Evolutionary conservation across 2,113 vertebrate species (phyloP), one percentile per base, ranked within the genome.

Genomic region (Lipophrys pholis): DNA sequence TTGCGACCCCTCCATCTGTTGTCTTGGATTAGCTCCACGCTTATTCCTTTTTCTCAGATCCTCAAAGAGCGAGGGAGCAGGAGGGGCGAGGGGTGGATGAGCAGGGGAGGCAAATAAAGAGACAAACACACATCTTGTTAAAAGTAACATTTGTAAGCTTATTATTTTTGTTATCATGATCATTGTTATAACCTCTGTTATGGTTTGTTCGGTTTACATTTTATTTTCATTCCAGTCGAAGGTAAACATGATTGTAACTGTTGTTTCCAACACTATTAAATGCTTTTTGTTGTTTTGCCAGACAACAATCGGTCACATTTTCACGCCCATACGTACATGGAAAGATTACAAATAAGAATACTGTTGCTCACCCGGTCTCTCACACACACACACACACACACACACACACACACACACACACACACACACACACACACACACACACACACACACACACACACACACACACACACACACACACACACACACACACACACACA

Each of bases 191-290:
- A 90, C 91, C 91, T 93, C 90, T 92, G 90, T 92, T 92, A 91
- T 87, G 80, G 85, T 93, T 93, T 91, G 84, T 91, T 91, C 85
- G 82, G 81, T 93, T 92, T 92, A 94, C 91, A 94, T 82, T 91
- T 92, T 88, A 83, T 92, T 92, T 93, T 93, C 92, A 94, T 94
- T 94, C 93, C 93, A 94, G 91, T 93, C 90, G 71, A 93, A 93
- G 91, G 93, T 94, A 94, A 94, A 94, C 93, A 94, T 93, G 92
- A 94, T 93, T 94, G 93, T 91, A 91, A 93, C 74, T 81, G 89
- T 93, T 93, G 92, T 92, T 92, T 91, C 92, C 92, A 94, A 94
- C 93, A 89, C 90, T 92, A 92, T 80, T 94, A 94, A 94, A 94
- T 94, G 93, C 93, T 94, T 94, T 30, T 30, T 88, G 89, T 91